Evolutionary conservation across 2,888 invertebrate genomes (phyloP).

Genomic region (Metallyticus violacea): DNA sequence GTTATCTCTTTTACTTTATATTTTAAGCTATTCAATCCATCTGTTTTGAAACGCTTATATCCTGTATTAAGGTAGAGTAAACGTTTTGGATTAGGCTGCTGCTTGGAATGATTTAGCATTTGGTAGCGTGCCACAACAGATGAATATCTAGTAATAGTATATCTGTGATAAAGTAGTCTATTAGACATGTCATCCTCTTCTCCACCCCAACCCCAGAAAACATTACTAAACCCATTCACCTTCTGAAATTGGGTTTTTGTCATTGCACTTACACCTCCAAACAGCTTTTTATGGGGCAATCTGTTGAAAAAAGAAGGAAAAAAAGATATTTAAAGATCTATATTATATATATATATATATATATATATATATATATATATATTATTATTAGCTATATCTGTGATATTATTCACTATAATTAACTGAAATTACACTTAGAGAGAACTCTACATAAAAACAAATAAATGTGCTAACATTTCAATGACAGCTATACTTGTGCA

Average conservation of each 20-base stretch:
- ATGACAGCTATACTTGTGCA: too few species aligned
- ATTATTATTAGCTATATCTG: too few species aligned
- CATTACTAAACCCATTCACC: slow-evolving; percentile 91
- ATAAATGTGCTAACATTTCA: too few species aligned
- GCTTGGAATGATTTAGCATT: slow-evolving; percentile 90
- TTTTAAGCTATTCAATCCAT: slow-evolving; percentile 81
- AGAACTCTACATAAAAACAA: too few species aligned
- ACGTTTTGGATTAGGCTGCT: slow-evolving; percentile 85
- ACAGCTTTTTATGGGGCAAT: slow-evolving; percentile 85
- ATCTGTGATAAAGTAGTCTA: slow-evolving; percentile 65
- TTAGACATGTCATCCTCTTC: slow-evolving; percentile 97
- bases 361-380: too few species aligned
- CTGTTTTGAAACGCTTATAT: slow-evolving; percentile 75
- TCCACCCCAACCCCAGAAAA: slow-evolving; percentile 98
- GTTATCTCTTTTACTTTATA: slow-evolving; percentile 69
- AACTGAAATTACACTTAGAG: too few species aligned
- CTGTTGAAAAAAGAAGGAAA: slow-evolving; percentile 51
- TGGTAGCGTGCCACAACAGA: slow-evolving; percentile 90
- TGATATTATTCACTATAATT: too few species aligned
- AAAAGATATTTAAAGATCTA: too few species aligned
- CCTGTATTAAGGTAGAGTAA: slow-evolving; percentile 83
- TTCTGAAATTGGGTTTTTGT: slow-evolving; percentile 78
- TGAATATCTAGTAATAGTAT: slow-evolving; percentile 90
- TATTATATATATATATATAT: too few species aligned
- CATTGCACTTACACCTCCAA: slow-evolving; percentile 94